A percentile compares a stretch with the other conserved stretches of the same genome.
These are phyloP conservation scores for Portevinia maculata DNA, from an alignment of 2,888 invertebrate species.

Conservation along the genomic window DNA sequence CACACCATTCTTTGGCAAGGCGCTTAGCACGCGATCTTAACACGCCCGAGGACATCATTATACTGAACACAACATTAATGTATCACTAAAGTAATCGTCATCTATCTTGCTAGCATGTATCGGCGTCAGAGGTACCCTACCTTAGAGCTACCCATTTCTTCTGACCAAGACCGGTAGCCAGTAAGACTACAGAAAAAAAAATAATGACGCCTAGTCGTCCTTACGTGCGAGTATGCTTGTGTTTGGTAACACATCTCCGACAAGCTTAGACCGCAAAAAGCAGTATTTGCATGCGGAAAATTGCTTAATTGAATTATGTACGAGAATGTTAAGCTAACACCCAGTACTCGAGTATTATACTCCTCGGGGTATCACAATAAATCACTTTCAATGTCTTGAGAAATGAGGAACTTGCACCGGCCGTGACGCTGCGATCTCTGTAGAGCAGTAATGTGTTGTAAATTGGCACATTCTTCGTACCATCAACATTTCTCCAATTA, in stretches of 20 bases:
- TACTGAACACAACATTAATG: slow-evolving; percentile 66
- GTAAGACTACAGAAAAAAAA: not conserved
- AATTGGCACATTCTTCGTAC: slow-evolving; percentile 12
- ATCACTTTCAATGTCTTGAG: slow-evolving; percentile 51
- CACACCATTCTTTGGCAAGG: slow-evolving; percentile 32
- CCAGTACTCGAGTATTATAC: slow-evolving; percentile 24
- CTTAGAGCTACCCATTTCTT: slow-evolving; percentile 29
- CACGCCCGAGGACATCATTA: slow-evolving; percentile 69
- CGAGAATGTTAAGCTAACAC: slow-evolving; percentile 44
- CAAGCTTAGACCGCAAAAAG: slow-evolving; percentile 1
- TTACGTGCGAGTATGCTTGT: slow-evolving; percentile 28
- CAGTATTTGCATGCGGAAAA: slow-evolving; percentile 60
- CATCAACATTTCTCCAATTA: slow-evolving; percentile 47
- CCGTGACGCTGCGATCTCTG: not conserved
- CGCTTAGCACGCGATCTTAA: slow-evolving; percentile 59
- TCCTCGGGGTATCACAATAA: slow-evolving; percentile 42
- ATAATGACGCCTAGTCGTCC: slow-evolving; percentile 59
- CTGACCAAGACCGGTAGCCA: slow-evolving; percentile 54
- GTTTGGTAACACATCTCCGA: slow-evolving; percentile 29
- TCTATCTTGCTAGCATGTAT: slow-evolving; percentile 54
- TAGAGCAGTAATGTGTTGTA: not conserved
- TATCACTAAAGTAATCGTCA: slow-evolving; percentile 69
- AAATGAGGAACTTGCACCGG: slow-evolving; percentile 9
- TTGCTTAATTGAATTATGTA: slow-evolving; percentile 67
- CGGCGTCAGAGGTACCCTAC: slow-evolving; percentile 10